Evolutionary conservation across 1,140 invertebrate species (phyloP), one percentile per base, ranked within the genome.

Genomic region (Cyrtorhinus lividipennis): DNA sequence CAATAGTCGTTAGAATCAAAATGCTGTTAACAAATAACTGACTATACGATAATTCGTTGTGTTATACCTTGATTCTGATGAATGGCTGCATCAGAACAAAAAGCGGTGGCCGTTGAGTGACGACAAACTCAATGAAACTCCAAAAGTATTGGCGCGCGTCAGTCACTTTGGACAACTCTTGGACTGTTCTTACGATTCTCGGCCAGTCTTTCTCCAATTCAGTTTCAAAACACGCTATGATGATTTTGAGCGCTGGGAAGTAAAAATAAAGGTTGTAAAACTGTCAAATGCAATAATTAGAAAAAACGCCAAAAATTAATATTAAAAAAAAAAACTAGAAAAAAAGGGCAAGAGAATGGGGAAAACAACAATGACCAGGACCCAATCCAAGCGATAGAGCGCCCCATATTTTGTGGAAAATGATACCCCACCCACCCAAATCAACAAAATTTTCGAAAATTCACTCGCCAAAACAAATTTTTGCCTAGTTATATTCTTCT

Each of bases 61-160:
- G n/a, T n/a, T n/a, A n/a, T 69, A 87, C 88, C 78, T 90, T 92
- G 67, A 89, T 84, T 48, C 88, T 79, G 56, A 99, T 95, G 68
- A 98, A 95, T 3, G 95, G 94, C 68, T 93, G 82, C 68, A 98
- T 83, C 59, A 97, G 81, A 59, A 98, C 84, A 73, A 92, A 97
- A 2, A 99, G 78, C 0, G 96, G 92, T 1, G 92, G 92, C 61
- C 95, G 79, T 70, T 95, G 86, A 0, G 92, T 92, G 3, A 96
- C 90, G 2, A 98, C 84, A 74, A 98, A 98, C 72, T 98, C 94
- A 56, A 99, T 77, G 71, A 98, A 99, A 74, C 92, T 90, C 94
- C 95, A 98, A 30, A 98, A 77, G 65, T 90, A 86, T 8, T 85
- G 80, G 0, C 92, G 88, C 1, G 92, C 92, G 75, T 93, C 90